These are phyloP conservation scores for Cavia aperea DNA, from an alignment of 2,113 vertebrate species.

Conservation along the genomic window DNA sequence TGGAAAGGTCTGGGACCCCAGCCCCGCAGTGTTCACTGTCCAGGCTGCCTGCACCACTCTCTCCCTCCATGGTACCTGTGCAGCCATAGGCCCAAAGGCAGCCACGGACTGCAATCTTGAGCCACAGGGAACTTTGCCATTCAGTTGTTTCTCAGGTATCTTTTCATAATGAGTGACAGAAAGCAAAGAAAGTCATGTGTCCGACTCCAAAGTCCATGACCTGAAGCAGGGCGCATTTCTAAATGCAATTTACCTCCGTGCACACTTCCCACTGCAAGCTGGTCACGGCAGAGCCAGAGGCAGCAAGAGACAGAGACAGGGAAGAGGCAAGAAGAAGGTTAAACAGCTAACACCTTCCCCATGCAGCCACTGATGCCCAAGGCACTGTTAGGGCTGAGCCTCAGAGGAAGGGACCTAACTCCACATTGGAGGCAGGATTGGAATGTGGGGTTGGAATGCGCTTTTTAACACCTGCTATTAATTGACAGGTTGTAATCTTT, in stretches of 20 bases:
- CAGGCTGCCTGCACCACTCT: neutral
- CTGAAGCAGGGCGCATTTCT: neutral
- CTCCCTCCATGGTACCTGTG: neutral
- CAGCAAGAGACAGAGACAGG: neutral
- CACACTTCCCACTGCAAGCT: accelerated
- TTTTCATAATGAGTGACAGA: neutral
- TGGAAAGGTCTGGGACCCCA: neutral
- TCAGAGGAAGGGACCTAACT: neutral
- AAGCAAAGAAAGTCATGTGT: neutral
- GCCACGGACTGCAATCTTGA: neutral
- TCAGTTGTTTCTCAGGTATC: neutral
- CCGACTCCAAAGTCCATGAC: neutral
- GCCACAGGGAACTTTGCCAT: neutral
- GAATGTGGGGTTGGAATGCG: neutral
- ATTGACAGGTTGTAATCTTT: neutral
- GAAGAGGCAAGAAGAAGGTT: neutral
- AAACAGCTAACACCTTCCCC: neutral
- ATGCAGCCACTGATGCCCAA: neutral
- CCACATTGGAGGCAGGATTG: neutral
- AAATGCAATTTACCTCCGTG: neutral
- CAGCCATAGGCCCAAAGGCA: neutral
- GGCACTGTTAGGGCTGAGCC: neutral
- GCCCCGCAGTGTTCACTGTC: neutral
- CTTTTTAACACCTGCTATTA: neutral
- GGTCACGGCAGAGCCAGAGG: neutral